Evolutionary conservation across 2,797 vertebrate species (phyloP), one percentile per base, ranked within the genome.

Genomic region (Enteromius fasciolatus): DNA sequence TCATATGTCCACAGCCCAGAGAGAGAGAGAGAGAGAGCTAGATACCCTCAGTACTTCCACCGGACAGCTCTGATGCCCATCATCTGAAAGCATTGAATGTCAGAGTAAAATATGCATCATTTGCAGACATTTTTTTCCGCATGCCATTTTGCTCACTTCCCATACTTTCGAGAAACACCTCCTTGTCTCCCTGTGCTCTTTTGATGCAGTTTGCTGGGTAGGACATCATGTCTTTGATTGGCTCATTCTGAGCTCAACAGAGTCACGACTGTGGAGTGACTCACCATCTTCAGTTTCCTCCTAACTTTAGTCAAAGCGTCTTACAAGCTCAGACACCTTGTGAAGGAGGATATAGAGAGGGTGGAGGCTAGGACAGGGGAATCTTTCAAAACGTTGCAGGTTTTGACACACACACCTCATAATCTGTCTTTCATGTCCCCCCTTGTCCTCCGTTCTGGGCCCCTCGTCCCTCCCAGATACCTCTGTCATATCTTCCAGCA

Each of bases 1-100:
- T 89, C 87, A 90, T 78, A 89, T 91, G 92, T 91, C 91, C 92
- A 92, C 92, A 91, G 91, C 84, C 90, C 89, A 76, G 75, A 76
- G 75, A 76, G 72, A 90, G 75, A 76, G 74, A 76, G 75, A 76
- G 72, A 90, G 80, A 86, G 70, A 92, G 72, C 69, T 76, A 59
- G 83, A 77, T 86, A 85, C 75, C 64, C 44, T 69, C 50, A 67
- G 76, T 73, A 44, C 39, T 39, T 25, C 36, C 66, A 66, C 61
- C 18, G 57, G 63, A 76, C 79, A 54, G 70, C 48, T 69, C 41
- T 63, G 69, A 73, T 78, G 83, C 83, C 83, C 63, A 80, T 84
- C 83, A 75, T 46, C 46, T 78, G 25, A 28, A 48, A 66, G 50
- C 81, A 81, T 74, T 87, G 86, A 87, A 87, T 87, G 86, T 87